Base-by-base conservation (phyloP, 2,797 vertebrate species). In the Momotus momota region DNA sequence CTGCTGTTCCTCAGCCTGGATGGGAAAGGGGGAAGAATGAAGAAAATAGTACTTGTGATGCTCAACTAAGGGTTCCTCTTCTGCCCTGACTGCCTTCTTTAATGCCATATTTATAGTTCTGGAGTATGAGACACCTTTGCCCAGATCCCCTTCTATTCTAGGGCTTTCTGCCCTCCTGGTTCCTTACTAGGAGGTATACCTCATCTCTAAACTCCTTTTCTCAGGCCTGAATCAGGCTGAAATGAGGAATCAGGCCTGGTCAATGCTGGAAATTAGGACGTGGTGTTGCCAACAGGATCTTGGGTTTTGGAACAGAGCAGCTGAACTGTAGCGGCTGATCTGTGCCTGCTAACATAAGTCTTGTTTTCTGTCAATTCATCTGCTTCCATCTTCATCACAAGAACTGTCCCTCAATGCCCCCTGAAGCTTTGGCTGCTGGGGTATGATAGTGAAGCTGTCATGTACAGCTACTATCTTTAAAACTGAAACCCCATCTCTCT, bases 51-150 rank as follows among this genome's bases (percentile, higher is more conserved):
- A 31, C 48, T 3, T 57, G 14, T 40, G 41, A 43, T 84, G 35
- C 26, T 40, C 45, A 64, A 0, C 11, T 7, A 14, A 2, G 7
- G 12, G 2, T 17, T 71, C 7, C 5, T 45, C 11, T 41, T 55
- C 38, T 46, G 14, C 8, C 4, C 9, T 75, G 55, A 12, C 11
- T 81, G 57, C 8, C 31, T 14, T 38, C 51, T 82, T 66, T 9
- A 57, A 40, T 15, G 41, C 8, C 14, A 16, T 2, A 26, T 43
- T 12, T 82, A 7, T n/a, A 11, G 11, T 17, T 13, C 0, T 26
- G 27, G 41, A 71, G 21, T 7, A 41, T 14, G 35, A 72, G 8
- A 5, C 25, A 17, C 5, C 3, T 26, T 15, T 83, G 14, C 7
- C 14, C 20, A 33, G 31, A 29, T 19, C 25, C 14, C 41, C 3